Evolutionary conservation across 2,888 invertebrate species (phyloP).

Genomic region (Acleris laterana): DNA sequence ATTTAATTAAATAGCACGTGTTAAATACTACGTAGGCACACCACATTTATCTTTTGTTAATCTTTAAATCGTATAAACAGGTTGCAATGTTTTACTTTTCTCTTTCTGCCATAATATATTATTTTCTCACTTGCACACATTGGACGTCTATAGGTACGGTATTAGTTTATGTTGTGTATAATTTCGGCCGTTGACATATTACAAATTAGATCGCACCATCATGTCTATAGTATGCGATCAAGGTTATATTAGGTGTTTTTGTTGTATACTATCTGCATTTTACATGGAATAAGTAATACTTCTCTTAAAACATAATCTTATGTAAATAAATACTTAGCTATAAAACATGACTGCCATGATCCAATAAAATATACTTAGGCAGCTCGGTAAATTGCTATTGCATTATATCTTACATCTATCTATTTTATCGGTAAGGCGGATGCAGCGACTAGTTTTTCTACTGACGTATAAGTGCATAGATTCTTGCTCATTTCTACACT

Average conservation of each 20-base stretch:
- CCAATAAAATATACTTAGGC: neutral
- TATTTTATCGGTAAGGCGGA: conserved; percentile 23
- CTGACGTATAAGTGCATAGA: conserved; percentile 23
- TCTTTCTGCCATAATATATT: too few species aligned
- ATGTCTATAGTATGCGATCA: neutral
- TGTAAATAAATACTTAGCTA: neutral
- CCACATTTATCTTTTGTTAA: too few species aligned
- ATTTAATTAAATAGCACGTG: too few species aligned
- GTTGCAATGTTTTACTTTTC: too few species aligned
- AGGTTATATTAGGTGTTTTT: neutral
- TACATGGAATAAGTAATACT: neutral
- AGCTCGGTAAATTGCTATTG: neutral
- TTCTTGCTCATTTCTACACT: conserved; percentile 6
- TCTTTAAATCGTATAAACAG: too few species aligned
- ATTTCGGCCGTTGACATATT: too few species aligned
- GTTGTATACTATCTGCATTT: neutral
- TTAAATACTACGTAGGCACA: too few species aligned
- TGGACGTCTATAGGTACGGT: too few species aligned
- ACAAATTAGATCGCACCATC: too few species aligned
- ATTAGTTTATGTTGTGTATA: too few species aligned
- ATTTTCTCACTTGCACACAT: too few species aligned
- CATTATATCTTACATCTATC: conserved; percentile 4
- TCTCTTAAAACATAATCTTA: neutral
- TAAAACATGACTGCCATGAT: neutral
- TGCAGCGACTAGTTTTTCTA: conserved; percentile 26